Conservation (phyloP, 1,140 invertebrate species). For the Drosophila grimshawi region DNA sequence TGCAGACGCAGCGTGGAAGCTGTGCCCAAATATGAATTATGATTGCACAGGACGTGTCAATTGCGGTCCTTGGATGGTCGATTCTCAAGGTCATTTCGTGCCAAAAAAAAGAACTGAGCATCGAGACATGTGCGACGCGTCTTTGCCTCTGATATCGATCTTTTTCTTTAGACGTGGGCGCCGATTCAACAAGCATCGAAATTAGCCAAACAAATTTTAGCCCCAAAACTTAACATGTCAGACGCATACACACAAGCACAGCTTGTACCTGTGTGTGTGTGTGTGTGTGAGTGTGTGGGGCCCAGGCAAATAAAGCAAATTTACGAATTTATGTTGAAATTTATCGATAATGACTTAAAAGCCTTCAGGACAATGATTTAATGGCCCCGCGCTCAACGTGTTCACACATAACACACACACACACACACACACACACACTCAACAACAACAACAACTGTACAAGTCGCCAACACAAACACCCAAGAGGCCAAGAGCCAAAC, state of each 20-base stretch:
- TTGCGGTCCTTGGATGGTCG: conserved; percentile 41
- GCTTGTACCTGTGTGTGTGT: conserved; percentile 23
- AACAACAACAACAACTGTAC: conserved; percentile 32
- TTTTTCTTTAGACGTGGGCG: conserved; percentile 12
- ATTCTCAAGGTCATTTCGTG: conserved; percentile 72
- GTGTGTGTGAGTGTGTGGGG: conserved; percentile 34
- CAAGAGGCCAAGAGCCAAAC: conserved; percentile 15
- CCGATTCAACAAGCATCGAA: conserved; percentile 30
- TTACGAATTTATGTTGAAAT: conserved; percentile 84
- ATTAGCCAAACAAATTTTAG: conserved; percentile 70
- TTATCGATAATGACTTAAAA: conserved; percentile 84
- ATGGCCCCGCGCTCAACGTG: conserved; percentile 68
- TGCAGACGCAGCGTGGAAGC: conserved; percentile 52
- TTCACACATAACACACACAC: conserved; percentile 61
- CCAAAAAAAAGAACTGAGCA: conserved; percentile 59
- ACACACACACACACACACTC: conserved; percentile 18
- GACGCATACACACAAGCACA: conserved; percentile 44
- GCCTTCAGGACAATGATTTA: conserved; percentile 84
- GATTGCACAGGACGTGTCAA: conserved; percentile 75
- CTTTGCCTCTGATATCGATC: conserved; percentile 40
- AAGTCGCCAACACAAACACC: conserved; percentile 20
- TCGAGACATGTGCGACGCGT: conserved; percentile 14
- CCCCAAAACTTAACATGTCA: conserved; percentile 15
- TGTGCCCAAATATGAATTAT: conserved; percentile 74
- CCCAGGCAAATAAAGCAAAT: conserved; percentile 80